Percentiles rank a stretch among this genome's conserved stretches.
Evolutionary conservation across 2,113 vertebrate genomes (phyloP).

Genomic region (Elanoides forficatus): DNA sequence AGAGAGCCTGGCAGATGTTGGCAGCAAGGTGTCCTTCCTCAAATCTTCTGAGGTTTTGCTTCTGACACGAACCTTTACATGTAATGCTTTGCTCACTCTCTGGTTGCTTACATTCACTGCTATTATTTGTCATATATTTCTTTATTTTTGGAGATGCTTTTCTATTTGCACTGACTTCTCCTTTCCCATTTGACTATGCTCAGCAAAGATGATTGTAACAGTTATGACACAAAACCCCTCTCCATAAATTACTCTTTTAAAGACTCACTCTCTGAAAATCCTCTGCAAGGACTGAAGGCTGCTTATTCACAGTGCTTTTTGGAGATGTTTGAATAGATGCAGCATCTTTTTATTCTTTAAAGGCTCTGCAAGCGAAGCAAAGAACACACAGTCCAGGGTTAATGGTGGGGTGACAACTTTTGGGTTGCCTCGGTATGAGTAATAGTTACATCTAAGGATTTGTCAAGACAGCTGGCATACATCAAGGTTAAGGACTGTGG

Average conservation of each 20-base stretch:
- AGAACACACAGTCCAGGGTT: background rate
- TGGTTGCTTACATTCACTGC: background rate
- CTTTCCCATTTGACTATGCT: background rate
- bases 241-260: background rate
- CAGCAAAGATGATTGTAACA: background rate
- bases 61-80: background rate
- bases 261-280: background rate
- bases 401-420: background rate
- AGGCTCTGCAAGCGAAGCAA: background rate
- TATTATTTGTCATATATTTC: background rate
- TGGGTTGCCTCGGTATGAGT: background rate
- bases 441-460: background rate
- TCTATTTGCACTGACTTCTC: background rate
- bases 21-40: background rate
- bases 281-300: background rate
- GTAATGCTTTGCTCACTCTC: background rate
- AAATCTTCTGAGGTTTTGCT: background rate
- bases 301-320: background rate
- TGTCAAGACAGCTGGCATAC: background rate
- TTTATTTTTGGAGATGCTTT: background rate
- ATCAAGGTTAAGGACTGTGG: background rate
- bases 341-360: background rate
- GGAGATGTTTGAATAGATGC: background rate
- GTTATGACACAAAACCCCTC: background rate
- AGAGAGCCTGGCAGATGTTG: background rate